Evolutionary conservation across 1,140 invertebrate genomes (phyloP).

Genomic region (Cardiocondyla obscurior): DNA sequence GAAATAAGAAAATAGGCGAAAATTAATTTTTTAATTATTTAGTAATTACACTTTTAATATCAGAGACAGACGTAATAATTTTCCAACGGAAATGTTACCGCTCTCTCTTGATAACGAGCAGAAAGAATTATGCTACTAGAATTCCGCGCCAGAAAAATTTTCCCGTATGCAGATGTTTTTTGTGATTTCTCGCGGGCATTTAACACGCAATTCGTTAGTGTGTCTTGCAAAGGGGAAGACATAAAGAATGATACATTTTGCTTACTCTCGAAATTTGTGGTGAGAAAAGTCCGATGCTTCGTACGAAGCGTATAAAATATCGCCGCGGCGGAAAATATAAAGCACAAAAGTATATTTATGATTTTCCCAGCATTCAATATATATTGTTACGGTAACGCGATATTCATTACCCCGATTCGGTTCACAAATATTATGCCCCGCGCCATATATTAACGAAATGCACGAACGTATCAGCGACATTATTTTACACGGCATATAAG

Average conservation of each 20-base stretch:
- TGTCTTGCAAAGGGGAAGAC: slow-evolving; percentile 32
- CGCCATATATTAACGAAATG: background rate
- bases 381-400: background rate
- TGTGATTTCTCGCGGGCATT: slow-evolving; percentile 42
- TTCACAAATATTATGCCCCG: background rate
- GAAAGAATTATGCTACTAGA: slow-evolving; percentile 40
- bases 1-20: background rate
- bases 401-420: background rate
- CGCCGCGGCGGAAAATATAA: background rate
- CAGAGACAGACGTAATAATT: slow-evolving; percentile 1
- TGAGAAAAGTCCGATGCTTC: slow-evolving; percentile 3
- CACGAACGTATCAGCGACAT: background rate
- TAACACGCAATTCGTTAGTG: slow-evolving; percentile 48
- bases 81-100: background rate
- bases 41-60: slow-evolving; percentile 19
- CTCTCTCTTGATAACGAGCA: slow-evolving; percentile 30
- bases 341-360: slow-evolving; percentile 5
- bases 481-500: background rate
- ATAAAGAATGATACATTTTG: slow-evolving; percentile 40
- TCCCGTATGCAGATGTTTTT: slow-evolving; percentile 34
- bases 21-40: slow-evolving; percentile 10
- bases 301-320: slow-evolving; percentile 3
- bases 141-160: slow-evolving; percentile 28
- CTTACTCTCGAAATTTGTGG: slow-evolving; percentile 20
- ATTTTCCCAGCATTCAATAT: background rate